Percentiles rank a stretch among this genome's conserved stretches.
These are phyloP conservation scores for Lepidostoma basale DNA, from an alignment of 1,140 invertebrate species.

Conservation along the genomic window DNA sequence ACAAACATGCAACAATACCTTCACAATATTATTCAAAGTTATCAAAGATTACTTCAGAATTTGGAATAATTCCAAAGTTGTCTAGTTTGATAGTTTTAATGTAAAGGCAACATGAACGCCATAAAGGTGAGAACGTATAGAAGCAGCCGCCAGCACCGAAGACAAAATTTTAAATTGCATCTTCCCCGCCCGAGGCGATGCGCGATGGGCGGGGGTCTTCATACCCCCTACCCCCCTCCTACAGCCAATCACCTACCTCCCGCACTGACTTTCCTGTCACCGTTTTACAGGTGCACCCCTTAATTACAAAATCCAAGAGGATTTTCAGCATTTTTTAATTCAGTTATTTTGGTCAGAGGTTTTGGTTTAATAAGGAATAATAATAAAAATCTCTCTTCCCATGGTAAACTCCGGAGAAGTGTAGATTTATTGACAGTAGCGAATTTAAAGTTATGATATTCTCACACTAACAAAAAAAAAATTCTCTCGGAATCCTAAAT, in stretches of 20 bases:
- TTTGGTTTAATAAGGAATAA: too few relatives aligned
- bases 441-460: too few relatives aligned
- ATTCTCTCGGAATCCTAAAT: too few relatives aligned
- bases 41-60: not conserved
- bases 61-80: not conserved
- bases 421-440: too few relatives aligned
- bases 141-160: constrained; percentile 29
- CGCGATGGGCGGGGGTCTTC: not conserved
- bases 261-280: not conserved
- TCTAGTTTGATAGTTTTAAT: not conserved
- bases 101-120: not conserved
- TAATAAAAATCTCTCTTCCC: too few relatives aligned
- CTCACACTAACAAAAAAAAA: too few relatives aligned
- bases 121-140: not conserved
- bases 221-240: not conserved
- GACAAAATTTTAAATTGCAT: constrained; percentile 47
- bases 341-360: too few relatives aligned
- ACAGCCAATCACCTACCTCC: constrained; percentile 1
- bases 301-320: not conserved
- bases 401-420: too few relatives aligned
- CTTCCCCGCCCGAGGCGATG: constrained; percentile 24
- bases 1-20: not conserved
- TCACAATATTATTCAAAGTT: not conserved
- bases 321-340: not conserved
- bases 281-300: constrained; percentile 22